phyloP scores from a whole-genome alignment of 2,113 vertebrate species.

The Tretioscincus oriximinensis region DNA sequence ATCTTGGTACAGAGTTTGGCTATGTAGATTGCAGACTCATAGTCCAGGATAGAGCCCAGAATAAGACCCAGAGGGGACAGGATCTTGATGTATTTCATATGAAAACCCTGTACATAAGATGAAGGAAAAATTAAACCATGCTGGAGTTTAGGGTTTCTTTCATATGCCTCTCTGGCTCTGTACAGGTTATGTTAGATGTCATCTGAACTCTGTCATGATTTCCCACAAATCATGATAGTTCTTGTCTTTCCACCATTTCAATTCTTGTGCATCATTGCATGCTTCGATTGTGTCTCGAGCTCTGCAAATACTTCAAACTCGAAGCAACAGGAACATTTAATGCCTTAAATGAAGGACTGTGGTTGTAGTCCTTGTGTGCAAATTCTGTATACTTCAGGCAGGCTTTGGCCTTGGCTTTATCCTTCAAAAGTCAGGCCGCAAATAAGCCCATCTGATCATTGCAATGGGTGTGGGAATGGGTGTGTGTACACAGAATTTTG shows the following conservation, averaged over 20 bases:
- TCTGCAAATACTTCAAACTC: constrained; percentile 24
- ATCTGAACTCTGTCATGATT: constrained; percentile 27
- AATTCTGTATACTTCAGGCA: background rate
- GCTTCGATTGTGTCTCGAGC: constrained; percentile 40
- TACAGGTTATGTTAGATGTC: constrained; percentile 47
- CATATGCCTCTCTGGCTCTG: constrained; percentile 8
- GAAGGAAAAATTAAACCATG: constrained; percentile 39
- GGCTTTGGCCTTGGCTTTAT: background rate
- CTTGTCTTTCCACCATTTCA: constrained; percentile 23
- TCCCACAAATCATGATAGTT: constrained; percentile 33
- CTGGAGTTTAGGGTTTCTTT: constrained; percentile 21
- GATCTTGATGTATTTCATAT: background rate
- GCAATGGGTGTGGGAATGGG: constrained; percentile 38
- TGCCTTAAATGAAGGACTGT: constrained; percentile 48
- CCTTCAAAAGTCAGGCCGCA: background rate
- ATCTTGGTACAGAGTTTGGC: too few relatives aligned
- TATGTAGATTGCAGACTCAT: too few relatives aligned
- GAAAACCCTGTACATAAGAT: background rate
- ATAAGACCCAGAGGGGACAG: too few relatives aligned
- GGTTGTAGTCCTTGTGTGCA: background rate
- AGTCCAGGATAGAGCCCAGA: too few relatives aligned
- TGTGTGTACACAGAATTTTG: constrained; percentile 37
- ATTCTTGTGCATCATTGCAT: background rate
- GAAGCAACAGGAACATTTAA: constrained; percentile 39
- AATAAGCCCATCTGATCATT: constrained; percentile 22